Percentiles rank a stretch among this genome's conserved stretches.
phyloP scores from a whole-genome alignment of 2,797 vertebrate genomes.

The Cottoperca gobio region DNA sequence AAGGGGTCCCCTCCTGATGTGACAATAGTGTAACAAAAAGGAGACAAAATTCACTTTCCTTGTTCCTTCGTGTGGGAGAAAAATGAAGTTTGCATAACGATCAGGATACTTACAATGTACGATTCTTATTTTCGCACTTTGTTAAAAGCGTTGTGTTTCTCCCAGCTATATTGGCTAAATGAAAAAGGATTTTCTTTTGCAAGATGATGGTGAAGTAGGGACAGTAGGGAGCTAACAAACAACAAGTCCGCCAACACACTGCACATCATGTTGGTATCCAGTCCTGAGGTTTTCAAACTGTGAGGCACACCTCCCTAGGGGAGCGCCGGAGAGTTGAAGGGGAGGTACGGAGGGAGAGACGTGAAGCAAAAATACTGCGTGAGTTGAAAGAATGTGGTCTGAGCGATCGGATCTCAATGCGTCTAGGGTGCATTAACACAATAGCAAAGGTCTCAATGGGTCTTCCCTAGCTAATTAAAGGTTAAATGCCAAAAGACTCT shows the following conservation, averaged over 20 bases:
- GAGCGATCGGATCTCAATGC: no score
- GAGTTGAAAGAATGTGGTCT: no score
- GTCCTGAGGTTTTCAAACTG: no score
- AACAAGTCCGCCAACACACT: background rate
- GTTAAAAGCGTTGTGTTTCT: background rate
- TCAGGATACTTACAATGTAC: background rate
- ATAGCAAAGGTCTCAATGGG: no score
- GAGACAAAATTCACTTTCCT: background rate
- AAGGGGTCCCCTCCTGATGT: background rate
- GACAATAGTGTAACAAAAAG: background rate
- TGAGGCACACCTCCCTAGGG: no score
- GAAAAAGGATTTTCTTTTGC: constrained; percentile 1
- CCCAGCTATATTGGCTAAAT: background rate
- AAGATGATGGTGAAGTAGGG: constrained; percentile 1
- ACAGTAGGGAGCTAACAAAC: background rate
- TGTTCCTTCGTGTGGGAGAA: background rate
- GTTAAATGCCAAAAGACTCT: no score
- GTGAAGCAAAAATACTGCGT: background rate
- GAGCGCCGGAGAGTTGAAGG: background rate
- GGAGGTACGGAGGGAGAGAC: background rate
- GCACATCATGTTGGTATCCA: background rate
- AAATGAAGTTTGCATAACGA: background rate
- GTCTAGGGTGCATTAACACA: no score
- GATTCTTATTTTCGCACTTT: background rate
- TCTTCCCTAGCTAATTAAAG: no score